phyloP scores from a whole-genome alignment of 2,888 invertebrate genomes.

The Caenorhabditis sp. region DNA sequence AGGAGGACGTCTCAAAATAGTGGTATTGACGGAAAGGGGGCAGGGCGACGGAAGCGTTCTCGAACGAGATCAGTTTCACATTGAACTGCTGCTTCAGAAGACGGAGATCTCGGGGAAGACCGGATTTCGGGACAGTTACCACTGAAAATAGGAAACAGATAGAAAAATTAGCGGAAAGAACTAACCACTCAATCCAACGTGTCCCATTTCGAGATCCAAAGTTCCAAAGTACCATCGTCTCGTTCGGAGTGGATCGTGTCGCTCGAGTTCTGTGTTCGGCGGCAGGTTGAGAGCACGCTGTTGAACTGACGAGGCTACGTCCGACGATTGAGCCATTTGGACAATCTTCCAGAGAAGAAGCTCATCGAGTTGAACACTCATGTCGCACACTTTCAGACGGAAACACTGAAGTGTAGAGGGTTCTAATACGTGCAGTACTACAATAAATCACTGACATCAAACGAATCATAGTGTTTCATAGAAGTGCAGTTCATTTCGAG shows the following conservation, averaged over 20 bases:
- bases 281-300: conserved; percentile 66
- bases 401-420: conserved; percentile 83
- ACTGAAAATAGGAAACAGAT: conserved; percentile 86
- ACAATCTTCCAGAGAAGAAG: conserved; percentile 86
- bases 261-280: conserved; percentile 71
- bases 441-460: conserved; percentile 84
- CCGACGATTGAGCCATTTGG: conserved; percentile 78
- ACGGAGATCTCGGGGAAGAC: conserved; percentile 85
- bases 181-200: conserved; percentile 87
- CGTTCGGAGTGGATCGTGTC: conserved; percentile 74
- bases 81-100: conserved; percentile 88
- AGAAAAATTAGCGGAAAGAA: no score
- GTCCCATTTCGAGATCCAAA: conserved; percentile 87
- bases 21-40: conserved; percentile 88
- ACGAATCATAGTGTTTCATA: conserved; percentile 86
- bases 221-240: conserved; percentile 90
- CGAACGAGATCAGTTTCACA: conserved; percentile 92
- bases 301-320: conserved; percentile 68
- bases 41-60: conserved; percentile 92
- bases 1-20: conserved; percentile 91
- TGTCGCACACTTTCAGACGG: conserved; percentile 87
- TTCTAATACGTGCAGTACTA: not conserved
- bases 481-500: conserved; percentile 87
- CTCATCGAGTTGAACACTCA: conserved; percentile 92
- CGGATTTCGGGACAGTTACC: conserved; percentile 87